Percentiles rank a stretch among this genome's conserved stretches.
phyloP scores from a whole-genome alignment of 2,113 vertebrate genomes.

The Pangasianodon hypophthalmus region DNA sequence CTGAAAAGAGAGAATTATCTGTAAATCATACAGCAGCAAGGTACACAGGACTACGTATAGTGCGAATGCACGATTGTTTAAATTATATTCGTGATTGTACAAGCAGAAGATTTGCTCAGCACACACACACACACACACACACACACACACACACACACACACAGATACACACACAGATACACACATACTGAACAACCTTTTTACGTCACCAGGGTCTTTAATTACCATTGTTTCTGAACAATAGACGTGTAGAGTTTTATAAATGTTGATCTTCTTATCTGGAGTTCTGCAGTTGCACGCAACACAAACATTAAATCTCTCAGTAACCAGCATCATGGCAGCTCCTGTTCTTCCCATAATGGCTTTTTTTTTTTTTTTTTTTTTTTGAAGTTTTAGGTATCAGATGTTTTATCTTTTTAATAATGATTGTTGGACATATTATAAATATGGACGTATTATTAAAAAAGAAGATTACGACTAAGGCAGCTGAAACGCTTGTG shows the following conservation, averaged over 20 bases:
- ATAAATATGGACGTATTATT: no score
- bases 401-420: background rate
- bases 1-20: background rate
- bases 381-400: background rate
- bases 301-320: background rate
- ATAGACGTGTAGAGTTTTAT: background rate
- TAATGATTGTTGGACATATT: background rate
- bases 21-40: background rate
- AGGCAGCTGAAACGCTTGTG: background rate
- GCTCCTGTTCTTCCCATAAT: background rate
- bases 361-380: background rate
- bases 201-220: background rate
- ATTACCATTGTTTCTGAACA: background rate
- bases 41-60: background rate
- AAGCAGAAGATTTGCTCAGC: background rate
- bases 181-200: no score
- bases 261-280: background rate
- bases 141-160: background rate
- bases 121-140: background rate
- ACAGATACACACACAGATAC: no score
- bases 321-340: background rate
- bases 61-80: background rate
- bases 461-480: background rate
- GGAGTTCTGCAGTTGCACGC: background rate
- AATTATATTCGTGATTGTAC: background rate